phyloP scores from a whole-genome alignment of 2,113 vertebrate genomes.

The Pipa parva region DNA sequence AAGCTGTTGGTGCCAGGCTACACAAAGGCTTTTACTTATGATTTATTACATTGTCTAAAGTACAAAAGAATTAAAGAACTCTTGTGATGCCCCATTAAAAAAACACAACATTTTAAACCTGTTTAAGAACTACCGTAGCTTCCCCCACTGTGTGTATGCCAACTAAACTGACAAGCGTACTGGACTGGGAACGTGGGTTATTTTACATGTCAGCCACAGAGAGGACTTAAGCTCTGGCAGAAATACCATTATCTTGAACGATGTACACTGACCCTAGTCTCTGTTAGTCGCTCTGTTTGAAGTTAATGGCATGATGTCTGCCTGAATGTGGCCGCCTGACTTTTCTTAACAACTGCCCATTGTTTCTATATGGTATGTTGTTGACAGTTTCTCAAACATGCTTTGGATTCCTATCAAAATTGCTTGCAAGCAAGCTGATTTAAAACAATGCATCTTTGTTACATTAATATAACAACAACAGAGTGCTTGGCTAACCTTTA shows the following conservation, averaged over 20 bases:
- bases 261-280: slow-evolving; percentile 4
- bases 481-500: slow-evolving; percentile 65
- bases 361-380: slow-evolving; percentile 68
- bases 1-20: too few relatives aligned
- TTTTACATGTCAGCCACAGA: not conserved
- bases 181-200: not conserved
- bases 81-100: too few relatives aligned
- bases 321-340: slow-evolving; percentile 49
- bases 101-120: too few relatives aligned
- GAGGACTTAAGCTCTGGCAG: not conserved
- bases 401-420: slow-evolving; percentile 70
- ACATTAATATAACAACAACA: slow-evolving; percentile 58
- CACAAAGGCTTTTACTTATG: too few relatives aligned
- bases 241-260: too few relatives aligned
- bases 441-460: slow-evolving; percentile 69
- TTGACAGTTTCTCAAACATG: slow-evolving; percentile 69
- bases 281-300: slow-evolving; percentile 45
- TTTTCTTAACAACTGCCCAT: slow-evolving; percentile 58
- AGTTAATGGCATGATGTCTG: slow-evolving; percentile 55
- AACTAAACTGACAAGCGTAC: too few relatives aligned
- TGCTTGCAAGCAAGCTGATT: slow-evolving; percentile 63
- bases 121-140: too few relatives aligned
- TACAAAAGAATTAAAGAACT: too few relatives aligned
- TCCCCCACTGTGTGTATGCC: too few relatives aligned
- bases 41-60: too few relatives aligned